Evolutionary conservation across 2,113 vertebrate genomes (phyloP).

Genomic region (Egretta garzetta): DNA sequence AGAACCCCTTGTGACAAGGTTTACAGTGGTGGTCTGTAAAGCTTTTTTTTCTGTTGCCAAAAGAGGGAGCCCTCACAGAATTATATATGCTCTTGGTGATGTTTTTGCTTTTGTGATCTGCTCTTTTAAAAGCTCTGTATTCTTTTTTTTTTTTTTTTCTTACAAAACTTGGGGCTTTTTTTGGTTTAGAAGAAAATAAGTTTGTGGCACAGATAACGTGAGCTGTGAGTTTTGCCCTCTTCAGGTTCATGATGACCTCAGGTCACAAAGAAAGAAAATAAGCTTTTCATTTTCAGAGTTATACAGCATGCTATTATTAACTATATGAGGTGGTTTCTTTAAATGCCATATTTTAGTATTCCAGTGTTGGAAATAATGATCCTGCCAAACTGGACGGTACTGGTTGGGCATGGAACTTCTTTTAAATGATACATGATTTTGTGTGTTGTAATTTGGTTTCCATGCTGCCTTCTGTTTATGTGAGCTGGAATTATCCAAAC

Average conservation of each 20-base stretch:
- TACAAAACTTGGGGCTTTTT: background rate
- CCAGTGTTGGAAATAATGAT: background rate
- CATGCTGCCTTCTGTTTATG: background rate
- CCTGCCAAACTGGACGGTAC: background rate
- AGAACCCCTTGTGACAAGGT: background rate
- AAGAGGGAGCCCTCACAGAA: conserved; percentile 65
- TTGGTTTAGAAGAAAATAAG: background rate
- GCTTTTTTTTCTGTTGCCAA: conserved; percentile 39
- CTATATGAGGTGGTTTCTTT: background rate
- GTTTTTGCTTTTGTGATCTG: background rate
- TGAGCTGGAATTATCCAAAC: background rate
- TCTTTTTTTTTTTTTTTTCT: background rate
- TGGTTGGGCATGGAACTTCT: background rate
- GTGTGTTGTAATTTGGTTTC: background rate
- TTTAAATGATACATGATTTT: background rate
- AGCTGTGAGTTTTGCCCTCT: background rate
- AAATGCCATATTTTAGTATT: background rate
- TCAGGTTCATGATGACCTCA: background rate
- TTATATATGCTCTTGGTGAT: background rate
- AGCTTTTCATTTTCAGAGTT: background rate
- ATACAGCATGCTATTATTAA: background rate
- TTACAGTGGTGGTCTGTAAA: background rate
- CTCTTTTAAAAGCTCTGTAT: background rate
- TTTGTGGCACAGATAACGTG: background rate
- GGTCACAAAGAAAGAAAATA: background rate